These are phyloP conservation scores for Scaptomyza montana DNA, from an alignment of 1,140 invertebrate genomes.

Conservation along the genomic window DNA sequence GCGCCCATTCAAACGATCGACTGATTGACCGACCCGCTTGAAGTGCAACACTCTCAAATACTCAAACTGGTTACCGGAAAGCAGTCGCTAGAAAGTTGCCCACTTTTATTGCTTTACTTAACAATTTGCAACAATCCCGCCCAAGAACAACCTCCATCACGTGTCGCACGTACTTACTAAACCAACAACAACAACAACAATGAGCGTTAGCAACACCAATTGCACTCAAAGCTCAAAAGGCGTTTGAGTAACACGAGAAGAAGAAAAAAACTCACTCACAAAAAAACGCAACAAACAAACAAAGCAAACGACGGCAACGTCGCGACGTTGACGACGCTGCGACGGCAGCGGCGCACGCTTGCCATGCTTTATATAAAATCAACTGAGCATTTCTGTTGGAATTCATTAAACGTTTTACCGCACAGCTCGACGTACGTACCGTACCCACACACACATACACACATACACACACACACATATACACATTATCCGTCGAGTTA, in stretches of 20 bases:
- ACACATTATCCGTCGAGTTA: conserved; percentile 25
- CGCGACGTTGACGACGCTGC: conserved; percentile 48
- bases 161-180: conserved; percentile 65
- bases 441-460: conserved; percentile 21
- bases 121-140: conserved; percentile 10
- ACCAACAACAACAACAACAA: conserved; percentile 9
- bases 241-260: conserved; percentile 22
- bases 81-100: conserved; percentile 65
- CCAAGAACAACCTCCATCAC: conserved; percentile 66
- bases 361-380: conserved; percentile 82
- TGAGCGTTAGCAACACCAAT: background rate
- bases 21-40: conserved; percentile 66
- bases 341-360: conserved; percentile 50
- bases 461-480: conserved; percentile 1
- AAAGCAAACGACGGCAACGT: conserved; percentile 51
- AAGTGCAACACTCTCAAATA: conserved; percentile 24
- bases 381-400: conserved; percentile 83
- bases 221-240: conserved; percentile 23
- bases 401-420: conserved; percentile 83
- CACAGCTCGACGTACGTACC: conserved; percentile 64
- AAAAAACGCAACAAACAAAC: conserved; percentile 66
- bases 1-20: conserved; percentile 11
- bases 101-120: conserved; percentile 15
- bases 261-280: conserved; percentile 65
- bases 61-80: conserved; percentile 70